A percentile compares a stretch with the other conserved stretches of the same genome.
Conservation (phyloP, 2,888 invertebrate species). For the Cheilosia urbana region DNA sequence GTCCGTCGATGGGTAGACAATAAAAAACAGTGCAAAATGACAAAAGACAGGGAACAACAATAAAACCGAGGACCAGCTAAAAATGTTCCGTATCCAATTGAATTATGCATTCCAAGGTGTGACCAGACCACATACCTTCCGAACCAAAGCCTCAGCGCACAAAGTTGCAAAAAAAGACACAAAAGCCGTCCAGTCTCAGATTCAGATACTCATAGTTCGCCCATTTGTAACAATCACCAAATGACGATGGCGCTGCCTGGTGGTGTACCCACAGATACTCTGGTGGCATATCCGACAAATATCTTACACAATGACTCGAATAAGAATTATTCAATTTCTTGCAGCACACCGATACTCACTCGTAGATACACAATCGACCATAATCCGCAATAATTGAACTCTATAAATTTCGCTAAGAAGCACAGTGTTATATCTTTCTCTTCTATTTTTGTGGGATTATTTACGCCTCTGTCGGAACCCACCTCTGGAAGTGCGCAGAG, state of each 20-base stretch:
- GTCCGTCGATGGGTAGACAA: conserved; percentile 53
- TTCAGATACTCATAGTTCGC: conserved; percentile 50
- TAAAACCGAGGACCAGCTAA: conserved; percentile 54
- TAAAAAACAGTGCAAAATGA: conserved; percentile 65
- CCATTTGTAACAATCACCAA: conserved; percentile 75
- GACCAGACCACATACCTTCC: conserved; percentile 74
- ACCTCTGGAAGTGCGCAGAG: conserved; percentile 19
- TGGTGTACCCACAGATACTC: conserved; percentile 5
- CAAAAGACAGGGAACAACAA: conserved; percentile 61
- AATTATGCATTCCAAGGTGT: conserved; percentile 75
- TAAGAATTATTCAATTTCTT: conserved; percentile 71
- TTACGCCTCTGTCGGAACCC: conserved; percentile 69
- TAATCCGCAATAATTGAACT: conserved; percentile 75
- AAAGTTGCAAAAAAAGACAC: conserved; percentile 8
- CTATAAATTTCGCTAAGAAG: conserved; percentile 67
- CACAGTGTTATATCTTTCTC: conserved; percentile 32
- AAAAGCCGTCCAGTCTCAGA: conserved; percentile 41
- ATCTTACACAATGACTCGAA: conserved; percentile 63
- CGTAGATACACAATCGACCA: conserved; percentile 61
- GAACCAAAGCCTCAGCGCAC: conserved; percentile 26
- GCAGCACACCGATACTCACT: conserved; percentile 36
- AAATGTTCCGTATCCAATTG: conserved; percentile 74
- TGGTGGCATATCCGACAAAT: conserved; percentile 71
- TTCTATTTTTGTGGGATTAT: conserved; percentile 37
- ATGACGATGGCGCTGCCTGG: conserved; percentile 34